These are phyloP conservation scores for Microcaecilia unicolor DNA, from an alignment of 2,797 vertebrate genomes.

Conservation along the genomic window DNA sequence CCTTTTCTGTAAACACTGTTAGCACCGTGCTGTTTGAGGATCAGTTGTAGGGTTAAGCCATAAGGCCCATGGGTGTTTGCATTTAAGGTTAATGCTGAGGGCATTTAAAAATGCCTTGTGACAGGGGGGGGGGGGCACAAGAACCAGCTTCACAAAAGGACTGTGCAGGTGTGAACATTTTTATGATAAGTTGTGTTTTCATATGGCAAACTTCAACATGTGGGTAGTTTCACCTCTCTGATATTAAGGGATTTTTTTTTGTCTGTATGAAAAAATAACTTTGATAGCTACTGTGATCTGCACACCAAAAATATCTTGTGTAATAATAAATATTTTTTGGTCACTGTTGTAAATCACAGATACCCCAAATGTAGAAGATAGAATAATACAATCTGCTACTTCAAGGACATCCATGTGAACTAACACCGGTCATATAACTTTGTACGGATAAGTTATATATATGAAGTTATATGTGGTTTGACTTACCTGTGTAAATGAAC, in stretches of 20 bases:
- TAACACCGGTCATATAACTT: no score
- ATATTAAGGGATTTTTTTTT: no score
- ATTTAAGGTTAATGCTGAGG: slow-evolving; percentile 29
- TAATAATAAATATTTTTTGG: no score
- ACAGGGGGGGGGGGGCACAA: slow-evolving; percentile 27
- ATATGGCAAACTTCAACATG: slow-evolving; percentile 29
- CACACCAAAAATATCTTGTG: slow-evolving; percentile 28
- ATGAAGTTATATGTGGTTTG: no score
- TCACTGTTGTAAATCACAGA: slow-evolving; percentile 24
- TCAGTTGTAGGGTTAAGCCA: slow-evolving; percentile 50
- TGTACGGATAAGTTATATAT: no score
- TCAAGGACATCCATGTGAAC: slow-evolving; percentile 8
- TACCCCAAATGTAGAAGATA: slow-evolving; percentile 30
- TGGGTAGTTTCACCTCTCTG: slow-evolving; percentile 35
- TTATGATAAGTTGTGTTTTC: slow-evolving; percentile 34
- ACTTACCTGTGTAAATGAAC: no score
- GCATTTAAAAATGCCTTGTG: slow-evolving; percentile 32
- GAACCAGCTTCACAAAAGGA: slow-evolving; percentile 25
- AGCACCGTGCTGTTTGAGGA: slow-evolving; percentile 55
- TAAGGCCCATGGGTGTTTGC: slow-evolving; percentile 29
- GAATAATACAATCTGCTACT: slow-evolving; percentile 27
- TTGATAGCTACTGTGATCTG: slow-evolving; percentile 27
- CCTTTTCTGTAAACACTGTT: slow-evolving; percentile 55
- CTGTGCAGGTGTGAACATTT: slow-evolving; percentile 34
- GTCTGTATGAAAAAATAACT: slow-evolving; percentile 40